Conservation (phyloP, 2,797 vertebrate genomes). For the Alectoris magna region DNA sequence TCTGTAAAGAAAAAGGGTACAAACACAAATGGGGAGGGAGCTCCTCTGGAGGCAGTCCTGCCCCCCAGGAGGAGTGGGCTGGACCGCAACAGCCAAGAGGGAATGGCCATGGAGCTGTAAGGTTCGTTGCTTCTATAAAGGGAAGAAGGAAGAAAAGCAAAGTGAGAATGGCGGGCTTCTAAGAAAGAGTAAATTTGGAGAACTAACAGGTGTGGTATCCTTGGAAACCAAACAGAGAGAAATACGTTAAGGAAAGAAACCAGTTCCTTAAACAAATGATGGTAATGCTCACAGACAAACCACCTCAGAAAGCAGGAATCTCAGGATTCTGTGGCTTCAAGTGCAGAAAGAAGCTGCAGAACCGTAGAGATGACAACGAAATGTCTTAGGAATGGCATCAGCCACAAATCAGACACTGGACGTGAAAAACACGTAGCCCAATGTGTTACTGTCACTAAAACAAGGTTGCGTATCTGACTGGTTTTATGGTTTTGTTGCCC, state of each 20-base stretch:
- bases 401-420: neutral
- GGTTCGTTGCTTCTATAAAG: neutral
- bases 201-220: neutral
- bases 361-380: neutral
- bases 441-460: too few relatives aligned
- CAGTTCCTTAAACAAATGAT: neutral
- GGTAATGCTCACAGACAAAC: neutral
- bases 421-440: too few relatives aligned
- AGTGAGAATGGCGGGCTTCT: neutral
- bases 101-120: neutral
- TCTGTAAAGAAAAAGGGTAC: neutral
- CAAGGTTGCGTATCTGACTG: too few relatives aligned
- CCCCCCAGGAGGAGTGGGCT: too few relatives aligned
- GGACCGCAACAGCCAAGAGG: too few relatives aligned
- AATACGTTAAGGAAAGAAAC: neutral
- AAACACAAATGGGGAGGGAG: neutral
- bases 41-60: neutral
- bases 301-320: neutral
- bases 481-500: too few relatives aligned
- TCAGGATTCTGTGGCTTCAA: neutral
- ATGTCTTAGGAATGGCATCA: neutral
- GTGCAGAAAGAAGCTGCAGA: neutral
- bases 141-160: neutral
- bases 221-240: neutral
- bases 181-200: neutral